These are phyloP conservation scores for Danio aesculapii DNA, from an alignment of 2,797 vertebrate genomes.

Conservation along the genomic window DNA sequence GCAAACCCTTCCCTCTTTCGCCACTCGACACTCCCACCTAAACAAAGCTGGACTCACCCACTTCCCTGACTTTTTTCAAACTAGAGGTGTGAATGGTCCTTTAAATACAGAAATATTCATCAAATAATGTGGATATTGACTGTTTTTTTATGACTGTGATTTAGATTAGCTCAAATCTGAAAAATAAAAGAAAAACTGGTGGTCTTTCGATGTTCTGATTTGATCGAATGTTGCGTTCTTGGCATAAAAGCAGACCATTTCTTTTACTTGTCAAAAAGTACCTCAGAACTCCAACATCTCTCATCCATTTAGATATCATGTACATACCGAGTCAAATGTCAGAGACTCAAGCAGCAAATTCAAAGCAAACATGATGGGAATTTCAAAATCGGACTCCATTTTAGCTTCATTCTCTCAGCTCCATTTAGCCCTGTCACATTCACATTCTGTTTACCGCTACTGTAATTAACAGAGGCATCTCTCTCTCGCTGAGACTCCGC, in stretches of 20 bases:
- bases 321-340: conserved; percentile 35
- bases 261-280: conserved; percentile 7
- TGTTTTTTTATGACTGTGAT: not conserved
- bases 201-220: not conserved
- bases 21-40: too few relatives aligned
- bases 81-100: too few relatives aligned
- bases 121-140: not conserved
- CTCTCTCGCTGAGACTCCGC: conserved; percentile 59
- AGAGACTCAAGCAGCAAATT: conserved; percentile 38
- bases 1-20: too few relatives aligned
- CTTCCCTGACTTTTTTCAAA: too few relatives aligned
- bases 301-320: conserved; percentile 37
- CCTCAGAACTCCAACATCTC: not conserved
- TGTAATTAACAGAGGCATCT: conserved; percentile 64
- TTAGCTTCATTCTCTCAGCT: conserved; percentile 69
- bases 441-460: conserved; percentile 71
- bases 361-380: conserved; percentile 63
- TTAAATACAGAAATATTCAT: not conserved
- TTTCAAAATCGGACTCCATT: conserved; percentile 68
- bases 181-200: not conserved
- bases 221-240: not conserved
- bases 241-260: not conserved
- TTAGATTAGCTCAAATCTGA: not conserved
- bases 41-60: too few relatives aligned
- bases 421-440: conserved; percentile 75